phyloP scores from a whole-genome alignment of 1,140 invertebrate species.

The Wiebesia pumilae region DNA sequence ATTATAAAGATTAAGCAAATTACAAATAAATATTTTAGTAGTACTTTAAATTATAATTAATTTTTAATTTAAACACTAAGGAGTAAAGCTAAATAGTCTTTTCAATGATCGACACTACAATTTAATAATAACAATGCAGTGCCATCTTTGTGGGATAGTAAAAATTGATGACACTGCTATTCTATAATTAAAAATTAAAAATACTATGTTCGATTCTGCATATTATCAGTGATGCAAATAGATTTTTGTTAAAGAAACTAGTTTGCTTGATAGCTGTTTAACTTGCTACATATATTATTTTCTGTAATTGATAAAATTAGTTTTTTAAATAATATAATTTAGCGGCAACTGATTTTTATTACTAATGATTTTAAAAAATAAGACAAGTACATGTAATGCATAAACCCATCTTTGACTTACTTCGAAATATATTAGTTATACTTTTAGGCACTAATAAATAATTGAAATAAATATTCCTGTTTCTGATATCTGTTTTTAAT shows the following conservation, averaged over 20 bases:
- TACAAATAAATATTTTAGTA: too few relatives aligned
- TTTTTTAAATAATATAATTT: conserved; percentile 55
- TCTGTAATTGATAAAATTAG: not conserved
- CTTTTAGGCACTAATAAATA: conserved; percentile 79
- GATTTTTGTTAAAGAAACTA: too few relatives aligned
- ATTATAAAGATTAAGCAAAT: not conserved
- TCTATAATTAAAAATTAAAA: too few relatives aligned
- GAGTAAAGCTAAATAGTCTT: conserved; percentile 25
- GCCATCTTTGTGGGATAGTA: conserved; percentile 77
- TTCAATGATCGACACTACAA: conserved; percentile 58
- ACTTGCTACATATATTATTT: conserved; percentile 76
- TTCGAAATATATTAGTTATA: conserved; percentile 79
- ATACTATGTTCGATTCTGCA: too few relatives aligned
- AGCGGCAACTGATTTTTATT: conserved; percentile 81
- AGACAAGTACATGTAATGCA: conserved; percentile 78
- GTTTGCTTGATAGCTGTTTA: too few relatives aligned
- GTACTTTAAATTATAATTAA: not conserved
- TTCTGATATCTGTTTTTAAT: not conserved
- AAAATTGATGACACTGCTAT: too few relatives aligned
- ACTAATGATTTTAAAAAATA: conserved; percentile 81
- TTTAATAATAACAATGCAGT: conserved; percentile 69
- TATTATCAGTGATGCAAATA: too few relatives aligned
- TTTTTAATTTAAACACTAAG: not conserved
- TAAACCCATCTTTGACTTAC: conserved; percentile 78
- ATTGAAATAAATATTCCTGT: not conserved